A percentile compares a stretch with the other conserved stretches of the same genome.
Evolutionary conservation across 30 jellyfish, hydroid and myxozoan species (phyloP).

Genomic region (Cassiopea xamachana): DNA sequence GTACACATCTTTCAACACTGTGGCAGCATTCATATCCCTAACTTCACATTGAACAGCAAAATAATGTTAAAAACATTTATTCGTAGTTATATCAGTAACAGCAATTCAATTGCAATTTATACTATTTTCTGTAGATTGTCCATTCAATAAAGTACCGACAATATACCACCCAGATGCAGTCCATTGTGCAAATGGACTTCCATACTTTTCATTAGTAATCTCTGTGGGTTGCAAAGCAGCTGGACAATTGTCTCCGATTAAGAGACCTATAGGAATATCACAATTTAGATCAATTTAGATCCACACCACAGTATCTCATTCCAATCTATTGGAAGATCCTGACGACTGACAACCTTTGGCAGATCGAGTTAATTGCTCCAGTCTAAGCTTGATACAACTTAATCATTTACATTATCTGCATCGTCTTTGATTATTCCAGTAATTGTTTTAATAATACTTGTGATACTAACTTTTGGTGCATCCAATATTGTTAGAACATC

Average conservation of each 20-base stretch:
- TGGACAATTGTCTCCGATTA: constrained; percentile 38
- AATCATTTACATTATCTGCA: constrained; percentile 17
- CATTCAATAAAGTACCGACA: constrained; percentile 25
- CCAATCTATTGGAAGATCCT: constrained; percentile 45
- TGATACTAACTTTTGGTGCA: background rate
- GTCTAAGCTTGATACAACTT: constrained; percentile 23
- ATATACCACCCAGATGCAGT: constrained; percentile 43
- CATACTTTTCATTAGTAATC: constrained; percentile 7
- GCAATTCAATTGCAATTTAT: constrained; percentile 31
- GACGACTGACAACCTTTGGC: background rate
- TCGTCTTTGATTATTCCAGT: constrained; percentile 28
- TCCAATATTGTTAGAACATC: background rate
- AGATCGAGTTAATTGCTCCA: constrained; percentile 42
- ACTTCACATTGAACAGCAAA: constrained; percentile 33
- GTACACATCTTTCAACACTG: background rate
- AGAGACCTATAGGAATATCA: constrained; percentile 47
- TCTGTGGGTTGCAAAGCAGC: constrained; percentile 47
- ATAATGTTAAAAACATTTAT: constrained; percentile 13
- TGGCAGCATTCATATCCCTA: background rate
- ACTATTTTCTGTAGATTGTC: background rate
- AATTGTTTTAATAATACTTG: constrained; percentile 30
- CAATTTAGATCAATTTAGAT: constrained; percentile 15
- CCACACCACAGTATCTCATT: constrained; percentile 17
- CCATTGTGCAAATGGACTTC: constrained; percentile 40
- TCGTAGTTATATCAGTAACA: constrained; percentile 7